Percentiles rank a stretch among this genome's conserved stretches.
These are phyloP conservation scores for Busseola fusca DNA, from an alignment of 2,888 invertebrate genomes.

Conservation along the genomic window DNA sequence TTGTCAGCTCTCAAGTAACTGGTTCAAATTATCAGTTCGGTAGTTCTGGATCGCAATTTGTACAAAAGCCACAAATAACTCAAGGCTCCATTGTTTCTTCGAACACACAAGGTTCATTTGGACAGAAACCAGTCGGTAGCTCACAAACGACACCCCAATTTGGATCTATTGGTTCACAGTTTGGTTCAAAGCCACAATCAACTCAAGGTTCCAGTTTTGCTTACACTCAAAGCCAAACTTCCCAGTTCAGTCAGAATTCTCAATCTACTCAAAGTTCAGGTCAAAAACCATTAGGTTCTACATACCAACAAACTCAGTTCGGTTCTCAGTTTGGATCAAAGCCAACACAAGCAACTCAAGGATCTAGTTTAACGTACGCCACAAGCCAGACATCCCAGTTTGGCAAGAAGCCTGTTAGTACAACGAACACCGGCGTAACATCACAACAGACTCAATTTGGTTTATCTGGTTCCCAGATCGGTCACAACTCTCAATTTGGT, in stretches of 20 bases:
- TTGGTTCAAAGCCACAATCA: constrained; percentile 17
- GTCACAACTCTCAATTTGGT: constrained; percentile 8
- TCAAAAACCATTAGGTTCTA: too few relatives aligned
- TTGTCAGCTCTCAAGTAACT: constrained; percentile 25
- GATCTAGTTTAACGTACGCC: constrained; percentile 21
- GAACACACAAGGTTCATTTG: constrained; percentile 26
- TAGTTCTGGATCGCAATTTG: constrained; percentile 26
- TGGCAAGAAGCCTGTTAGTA: constrained; percentile 19
- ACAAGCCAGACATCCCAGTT: constrained; percentile 26
- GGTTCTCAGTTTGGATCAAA: constrained; percentile 12
- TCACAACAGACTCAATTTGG: constrained; percentile 36
- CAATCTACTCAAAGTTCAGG: too few relatives aligned
- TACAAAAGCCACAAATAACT: constrained; percentile 8
- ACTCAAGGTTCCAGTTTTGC: constrained; percentile 11
- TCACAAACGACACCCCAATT: constrained; percentile 9
- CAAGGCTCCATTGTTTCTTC: constrained; percentile 28
- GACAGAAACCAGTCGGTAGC: constrained; percentile 22
- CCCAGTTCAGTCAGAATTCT: too few relatives aligned
- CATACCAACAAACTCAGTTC: too few relatives aligned
- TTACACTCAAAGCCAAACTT: constrained; percentile 6
- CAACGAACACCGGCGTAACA: constrained; percentile 11
- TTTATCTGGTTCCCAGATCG: constrained; percentile 8
- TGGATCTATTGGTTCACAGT: constrained; percentile 8
- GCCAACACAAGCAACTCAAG: constrained; percentile 1
- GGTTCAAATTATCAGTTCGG: constrained; percentile 36